Conservation (phyloP, 2,888 invertebrate genomes). For the Limenitis camilla region DNA sequence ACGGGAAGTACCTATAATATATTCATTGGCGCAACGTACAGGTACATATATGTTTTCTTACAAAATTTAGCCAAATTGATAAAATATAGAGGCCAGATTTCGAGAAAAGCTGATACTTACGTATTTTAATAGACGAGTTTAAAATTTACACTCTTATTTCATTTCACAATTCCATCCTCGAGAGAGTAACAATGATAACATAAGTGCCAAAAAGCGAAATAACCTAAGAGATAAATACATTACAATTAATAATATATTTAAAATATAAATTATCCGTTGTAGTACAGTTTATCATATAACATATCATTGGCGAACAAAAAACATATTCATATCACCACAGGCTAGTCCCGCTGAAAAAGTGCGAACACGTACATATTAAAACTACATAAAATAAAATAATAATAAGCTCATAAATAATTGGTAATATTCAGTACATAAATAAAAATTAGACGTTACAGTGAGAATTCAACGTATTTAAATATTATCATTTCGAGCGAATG, state of each 20-base stretch:
- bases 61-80: constrained; percentile 47
- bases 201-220: constrained; percentile 41
- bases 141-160: constrained; percentile 40
- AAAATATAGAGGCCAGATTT: constrained; percentile 46
- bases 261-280: constrained; percentile 47
- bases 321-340: constrained; percentile 52
- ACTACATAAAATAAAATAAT: constrained; percentile 41
- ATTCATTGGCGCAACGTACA: constrained; percentile 62
- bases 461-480: constrained; percentile 14
- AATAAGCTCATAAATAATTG: constrained; percentile 34
- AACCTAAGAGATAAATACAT: constrained; percentile 44
- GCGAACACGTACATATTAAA: constrained; percentile 37
- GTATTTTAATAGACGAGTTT: constrained; percentile 38
- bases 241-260: constrained; percentile 40
- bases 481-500: constrained; percentile 7
- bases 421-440: constrained; percentile 21
- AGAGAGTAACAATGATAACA: constrained; percentile 1
- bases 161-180: constrained; percentile 42
- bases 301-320: constrained; percentile 54
- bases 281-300: too few relatives aligned
- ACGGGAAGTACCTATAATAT: constrained; percentile 31
- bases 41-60: constrained; percentile 57
- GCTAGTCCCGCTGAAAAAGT: constrained; percentile 50
- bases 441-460: constrained; percentile 14
- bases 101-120: constrained; percentile 47